phyloP scores from a whole-genome alignment of 2,888 invertebrate genomes.

The Drosophila cyrtoloma region DNA sequence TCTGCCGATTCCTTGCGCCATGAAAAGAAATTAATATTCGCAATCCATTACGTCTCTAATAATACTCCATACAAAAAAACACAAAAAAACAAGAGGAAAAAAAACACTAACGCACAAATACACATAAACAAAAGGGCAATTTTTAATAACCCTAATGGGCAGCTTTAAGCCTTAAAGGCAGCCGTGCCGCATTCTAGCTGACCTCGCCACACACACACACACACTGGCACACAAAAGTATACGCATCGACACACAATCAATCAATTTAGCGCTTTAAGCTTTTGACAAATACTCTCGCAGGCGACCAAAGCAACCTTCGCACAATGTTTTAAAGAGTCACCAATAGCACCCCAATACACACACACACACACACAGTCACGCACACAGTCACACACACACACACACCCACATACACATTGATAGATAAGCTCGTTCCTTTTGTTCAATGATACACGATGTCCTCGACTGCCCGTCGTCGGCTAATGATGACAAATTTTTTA shows the following conservation, averaged over 20 bases:
- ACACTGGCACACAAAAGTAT: neutral
- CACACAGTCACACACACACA: slow-evolving; percentile 1
- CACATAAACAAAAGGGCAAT: slow-evolving; percentile 41
- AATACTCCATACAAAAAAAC: slow-evolving; percentile 43
- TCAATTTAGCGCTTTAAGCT: slow-evolving; percentile 78
- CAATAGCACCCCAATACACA: slow-evolving; percentile 19
- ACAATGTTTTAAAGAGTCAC: slow-evolving; percentile 68
- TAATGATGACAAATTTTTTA: slow-evolving; percentile 81
- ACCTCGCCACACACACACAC: slow-evolving; percentile 12
- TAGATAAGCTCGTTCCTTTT: slow-evolving; percentile 65
- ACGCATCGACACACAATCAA: slow-evolving; percentile 56
- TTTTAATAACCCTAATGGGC: slow-evolving; percentile 76
- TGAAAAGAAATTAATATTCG: slow-evolving; percentile 80
- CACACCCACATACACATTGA: slow-evolving; percentile 52
- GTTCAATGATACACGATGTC: slow-evolving; percentile 54
- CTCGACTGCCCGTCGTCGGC: slow-evolving; percentile 44
- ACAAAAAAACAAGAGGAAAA: slow-evolving; percentile 9
- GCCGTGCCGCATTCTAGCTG: slow-evolving; percentile 32
- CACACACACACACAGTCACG: slow-evolving; percentile 38
- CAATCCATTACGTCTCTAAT: slow-evolving; percentile 76
- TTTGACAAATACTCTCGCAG: slow-evolving; percentile 63
- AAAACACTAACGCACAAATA: slow-evolving; percentile 10
- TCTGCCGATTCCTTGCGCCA: slow-evolving; percentile 72
- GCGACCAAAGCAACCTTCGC: slow-evolving; percentile 50
- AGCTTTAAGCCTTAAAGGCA: slow-evolving; percentile 66